Evolutionary conservation across 1,140 invertebrate species (phyloP).

Genomic region (Araneus ventricosus): DNA sequence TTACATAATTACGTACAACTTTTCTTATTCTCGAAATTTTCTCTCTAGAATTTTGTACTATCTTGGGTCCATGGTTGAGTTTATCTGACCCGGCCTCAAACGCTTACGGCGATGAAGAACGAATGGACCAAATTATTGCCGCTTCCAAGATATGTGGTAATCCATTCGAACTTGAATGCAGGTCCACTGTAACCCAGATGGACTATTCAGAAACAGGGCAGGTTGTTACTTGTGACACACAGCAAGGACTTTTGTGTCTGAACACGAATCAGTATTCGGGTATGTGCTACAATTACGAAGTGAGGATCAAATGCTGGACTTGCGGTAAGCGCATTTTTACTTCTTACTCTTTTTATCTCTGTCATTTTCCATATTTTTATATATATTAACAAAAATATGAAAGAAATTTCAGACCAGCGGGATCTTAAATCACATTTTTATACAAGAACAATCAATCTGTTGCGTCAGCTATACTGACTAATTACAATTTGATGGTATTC

Average conservation of each 20-base stretch:
- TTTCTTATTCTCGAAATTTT: not conserved
- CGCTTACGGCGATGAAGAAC: slow-evolving; percentile 75
- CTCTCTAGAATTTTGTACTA: slow-evolving; percentile 62
- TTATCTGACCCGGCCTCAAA: slow-evolving; percentile 75
- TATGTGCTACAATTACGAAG: slow-evolving; percentile 79
- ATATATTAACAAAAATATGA: too few relatives aligned
- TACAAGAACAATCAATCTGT: too few relatives aligned
- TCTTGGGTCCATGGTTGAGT: slow-evolving; percentile 78
- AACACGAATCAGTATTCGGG: slow-evolving; percentile 75
- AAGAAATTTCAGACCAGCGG: too few relatives aligned
- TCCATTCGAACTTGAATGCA: slow-evolving; percentile 78
- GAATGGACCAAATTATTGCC: slow-evolving; percentile 58
- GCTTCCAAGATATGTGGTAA: slow-evolving; percentile 75
- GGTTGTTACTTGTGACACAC: slow-evolving; percentile 79
- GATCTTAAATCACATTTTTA: too few relatives aligned
- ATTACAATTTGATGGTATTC: too few relatives aligned
- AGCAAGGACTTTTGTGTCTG: slow-evolving; percentile 79
- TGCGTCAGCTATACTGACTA: too few relatives aligned
- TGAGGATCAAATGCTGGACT: slow-evolving; percentile 78
- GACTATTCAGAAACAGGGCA: slow-evolving; percentile 76
- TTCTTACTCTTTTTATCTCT: not conserved
- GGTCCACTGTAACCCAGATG: slow-evolving; percentile 70
- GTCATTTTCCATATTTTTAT: too few relatives aligned
- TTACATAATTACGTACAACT: too few relatives aligned
- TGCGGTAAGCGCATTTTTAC: slow-evolving; percentile 64